Evolutionary conservation across 2,113 vertebrate genomes (phyloP), one percentile per base, ranked within the genome.

Genomic region (Meleagris gallopavo): DNA sequence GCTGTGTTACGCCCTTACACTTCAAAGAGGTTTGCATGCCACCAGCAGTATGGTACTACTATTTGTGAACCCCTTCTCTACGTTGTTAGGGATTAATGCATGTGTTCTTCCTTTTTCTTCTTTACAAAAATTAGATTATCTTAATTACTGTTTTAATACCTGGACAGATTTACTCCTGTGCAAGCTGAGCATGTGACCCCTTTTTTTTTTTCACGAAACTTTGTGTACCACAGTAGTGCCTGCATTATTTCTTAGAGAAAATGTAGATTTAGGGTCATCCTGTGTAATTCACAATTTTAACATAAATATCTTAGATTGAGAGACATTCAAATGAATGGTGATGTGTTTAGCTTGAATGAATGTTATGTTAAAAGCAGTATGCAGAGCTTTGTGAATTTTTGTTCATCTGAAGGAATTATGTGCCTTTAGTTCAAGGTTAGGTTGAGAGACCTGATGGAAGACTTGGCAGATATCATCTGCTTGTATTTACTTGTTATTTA

Each of bases 1-100:
- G 11, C 38, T 73, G n/a, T 15, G 15, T 20, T 1, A 14, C 38
- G 36, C 10, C 5, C 36, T 43, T 55, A 1, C 5, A 1, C 34
- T 40, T 45, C 25, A 17, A 4, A 15, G 36, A 25, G 25, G 2
- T 6, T 74, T 72, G 12, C 2, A 1, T 10, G 4, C 75, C 45
- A 30, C 55, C 55, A 75, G 55, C 66, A 5, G 36, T 66, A 4
- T 10, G 15, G 3, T 30, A 57, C 55, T 67, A 7, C 60, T 65
- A 6, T 19, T 30, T n/a, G 79, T 74, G 54, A 69, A 55, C 38
- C 36, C 13, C 46, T 92, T 36, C 22, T 46, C 50, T 48, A 0
- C 4, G 0, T 27, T 41, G 0, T 8, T 46, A n/a, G 52, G 41
- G 46, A 88, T 10, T 30, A 67, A 69, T 30, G 36, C 16, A 8